Percentiles rank a stretch among this genome's conserved stretches.
Conservation (phyloP, 2,797 vertebrate species). For the Poecilia picta region DNA sequence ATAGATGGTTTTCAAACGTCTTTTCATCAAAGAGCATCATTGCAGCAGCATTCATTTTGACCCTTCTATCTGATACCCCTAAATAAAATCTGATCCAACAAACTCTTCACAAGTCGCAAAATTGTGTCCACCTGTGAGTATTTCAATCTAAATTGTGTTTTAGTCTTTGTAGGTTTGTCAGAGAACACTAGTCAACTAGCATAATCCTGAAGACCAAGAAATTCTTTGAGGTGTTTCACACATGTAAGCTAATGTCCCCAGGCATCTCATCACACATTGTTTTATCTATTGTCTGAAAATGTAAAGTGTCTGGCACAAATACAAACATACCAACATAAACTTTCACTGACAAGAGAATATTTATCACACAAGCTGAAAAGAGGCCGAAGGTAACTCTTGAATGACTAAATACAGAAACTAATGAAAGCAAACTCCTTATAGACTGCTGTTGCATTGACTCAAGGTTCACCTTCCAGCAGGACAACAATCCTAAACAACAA, state of each 20-base stretch:
- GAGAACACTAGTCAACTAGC: too few relatives aligned
- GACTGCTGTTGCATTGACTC: neutral
- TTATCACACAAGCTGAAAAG: neutral
- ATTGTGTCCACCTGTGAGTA: too few relatives aligned
- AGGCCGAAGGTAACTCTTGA: neutral
- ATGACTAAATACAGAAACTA: neutral
- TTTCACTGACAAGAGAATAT: neutral
- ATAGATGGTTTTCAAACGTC: neutral
- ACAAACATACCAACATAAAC: neutral
- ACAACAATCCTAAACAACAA: neutral
- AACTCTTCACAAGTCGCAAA: neutral
- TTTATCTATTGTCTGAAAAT: neutral
- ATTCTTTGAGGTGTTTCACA: neutral
- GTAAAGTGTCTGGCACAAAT: neutral
- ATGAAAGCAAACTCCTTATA: neutral
- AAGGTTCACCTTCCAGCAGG: neutral
- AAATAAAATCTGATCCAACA: neutral
- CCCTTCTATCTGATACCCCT: neutral
- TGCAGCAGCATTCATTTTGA: neutral
- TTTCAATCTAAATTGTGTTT: too few relatives aligned
- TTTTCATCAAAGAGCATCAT: neutral
- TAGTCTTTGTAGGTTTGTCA: too few relatives aligned
- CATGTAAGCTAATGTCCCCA: neutral
- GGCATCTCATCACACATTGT: neutral
- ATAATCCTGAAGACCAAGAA: too few relatives aligned